A percentile compares a stretch with the other conserved stretches of the same genome.
Conservation (phyloP, 64 coral and sea anemone genomes). For the Pachyseris speciosa region DNA sequence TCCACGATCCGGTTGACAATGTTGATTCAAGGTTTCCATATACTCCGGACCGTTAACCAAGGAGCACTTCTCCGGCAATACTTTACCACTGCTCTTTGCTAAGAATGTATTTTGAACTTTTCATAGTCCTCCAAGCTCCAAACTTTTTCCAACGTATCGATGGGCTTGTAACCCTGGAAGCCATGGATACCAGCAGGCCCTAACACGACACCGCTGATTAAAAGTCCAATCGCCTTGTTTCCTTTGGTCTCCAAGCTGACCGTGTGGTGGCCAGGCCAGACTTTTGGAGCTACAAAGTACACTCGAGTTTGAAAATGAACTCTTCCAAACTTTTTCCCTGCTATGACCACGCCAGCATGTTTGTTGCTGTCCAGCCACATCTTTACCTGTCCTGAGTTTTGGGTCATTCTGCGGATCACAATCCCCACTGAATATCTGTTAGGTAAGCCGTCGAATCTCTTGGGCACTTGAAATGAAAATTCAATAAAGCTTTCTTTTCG, state of each 20-base stretch:
- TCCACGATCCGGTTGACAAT: no score
- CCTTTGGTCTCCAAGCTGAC: conserved; percentile 9
- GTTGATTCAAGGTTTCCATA: no score
- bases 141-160: conserved; percentile 10
- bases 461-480: conserved; percentile 34
- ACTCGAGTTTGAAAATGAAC: background rate
- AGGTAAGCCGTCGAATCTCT: background rate
- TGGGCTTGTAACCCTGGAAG: conserved; percentile 10
- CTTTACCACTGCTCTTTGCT: no score
- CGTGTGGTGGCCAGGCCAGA: conserved; percentile 20
- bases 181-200: background rate
- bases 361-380: conserved; percentile 38
- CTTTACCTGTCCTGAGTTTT: background rate
- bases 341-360: background rate
- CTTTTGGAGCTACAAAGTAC: background rate
- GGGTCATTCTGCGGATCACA: background rate
- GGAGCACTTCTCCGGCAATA: no score
- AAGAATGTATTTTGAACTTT: background rate
- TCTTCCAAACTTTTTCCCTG: background rate
- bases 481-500: conserved; percentile 18
- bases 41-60: no score
- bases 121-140: conserved; percentile 2
- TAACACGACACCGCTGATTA: background rate
- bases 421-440: background rate
- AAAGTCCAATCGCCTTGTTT: background rate